Evolutionary conservation across 2,797 vertebrate species (phyloP), one percentile per base, ranked within the genome.

Genomic region (Streptopelia turtur): DNA sequence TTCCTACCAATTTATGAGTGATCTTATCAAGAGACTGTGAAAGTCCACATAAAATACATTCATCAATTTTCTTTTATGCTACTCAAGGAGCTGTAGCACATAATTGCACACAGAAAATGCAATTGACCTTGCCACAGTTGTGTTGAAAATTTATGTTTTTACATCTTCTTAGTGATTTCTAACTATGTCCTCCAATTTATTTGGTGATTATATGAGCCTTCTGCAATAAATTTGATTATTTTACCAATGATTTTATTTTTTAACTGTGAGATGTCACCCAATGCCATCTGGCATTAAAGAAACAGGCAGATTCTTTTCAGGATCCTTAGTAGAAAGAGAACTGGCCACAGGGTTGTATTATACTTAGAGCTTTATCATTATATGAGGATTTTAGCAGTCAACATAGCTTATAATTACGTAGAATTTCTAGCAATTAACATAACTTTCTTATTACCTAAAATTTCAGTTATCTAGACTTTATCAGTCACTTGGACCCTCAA

Each of bases 271-370:
- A 25, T 60, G 68, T 57, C 43, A 79, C 12, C 35, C 2, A 2
- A 41, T 4, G 1, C 33, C 41, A 35, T 22, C 27, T 2, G 2
- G n/a, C 3, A 52, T 25, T 24, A 23, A 1, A 1, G 43, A 45
- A 45, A 45, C 9, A 25, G 47, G 25, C 21, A 15, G 25, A 27
- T 65, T 79, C 50, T 24, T 79, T 15, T 45, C 23, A 55, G n/a
- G 31, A 55, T 53, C 31, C 7, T 23, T 28, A 20, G 31, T 23
- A 53, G 60, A 43, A 64, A 13, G 15, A 64, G 31, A 43, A 43
- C 18, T 64, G 35, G 17, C 23, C 13, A 27, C 23, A 27, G 47
- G 22, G 37, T 45, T 76, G 45, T 25, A 31, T 24, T 57, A 20
- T 45, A 57, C 20, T 18, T 45, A 20, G 8, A 52, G 13, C 21